Base-by-base conservation (phyloP, 2,888 invertebrate species). In the Periphyllus acericola region DNA sequence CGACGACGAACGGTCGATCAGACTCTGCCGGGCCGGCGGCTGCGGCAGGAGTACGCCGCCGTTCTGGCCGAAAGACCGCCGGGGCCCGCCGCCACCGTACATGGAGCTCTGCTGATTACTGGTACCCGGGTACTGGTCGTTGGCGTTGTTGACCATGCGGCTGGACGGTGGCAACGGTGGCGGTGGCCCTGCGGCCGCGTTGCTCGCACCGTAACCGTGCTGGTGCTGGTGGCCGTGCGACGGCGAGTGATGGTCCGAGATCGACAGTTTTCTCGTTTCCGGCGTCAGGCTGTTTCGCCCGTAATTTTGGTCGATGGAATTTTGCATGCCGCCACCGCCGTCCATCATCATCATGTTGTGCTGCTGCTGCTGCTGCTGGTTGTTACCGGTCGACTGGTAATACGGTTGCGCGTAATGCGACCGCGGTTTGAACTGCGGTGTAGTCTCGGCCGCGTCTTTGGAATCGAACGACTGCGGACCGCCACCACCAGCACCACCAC, bases 101-200 rank as follows among this genome's bases (percentile, higher is more conserved):
- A 91, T 90, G 92, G 92, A 88, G 92, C 91, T 92, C 90, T 92
- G 92, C 91, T 92, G 92, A 92, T 93, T 93, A 11, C 60, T 14
- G 36, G 36, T 25, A n/a, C 66, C 36, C 0, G 34, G 14, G 71
- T 79, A 71, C 55, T 60, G 86, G 29, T 75, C 74, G n/a, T 25
- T 46, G 17, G 66, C 8, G 21, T 0, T 40, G 66, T 52, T 84
- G 40, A 1, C 19, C 21, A 21, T 5, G 1, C 34, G 19, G 74
- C 21, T 8, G 60, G 75, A 29, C 21, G 75, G 68, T 17, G 84
- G 68, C 34, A 76, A 76, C 46, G 78, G 83, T 19, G 83, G 88
- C 5, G 68, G 83, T 5, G 66, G 14, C 11, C 46, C 11, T 79
- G 55, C 19, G 11, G 34, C n/a, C 14, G 17, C 72, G 14, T 11